phyloP scores from a whole-genome alignment of 1,140 invertebrate species.

The Apolygus lucorum region DNA sequence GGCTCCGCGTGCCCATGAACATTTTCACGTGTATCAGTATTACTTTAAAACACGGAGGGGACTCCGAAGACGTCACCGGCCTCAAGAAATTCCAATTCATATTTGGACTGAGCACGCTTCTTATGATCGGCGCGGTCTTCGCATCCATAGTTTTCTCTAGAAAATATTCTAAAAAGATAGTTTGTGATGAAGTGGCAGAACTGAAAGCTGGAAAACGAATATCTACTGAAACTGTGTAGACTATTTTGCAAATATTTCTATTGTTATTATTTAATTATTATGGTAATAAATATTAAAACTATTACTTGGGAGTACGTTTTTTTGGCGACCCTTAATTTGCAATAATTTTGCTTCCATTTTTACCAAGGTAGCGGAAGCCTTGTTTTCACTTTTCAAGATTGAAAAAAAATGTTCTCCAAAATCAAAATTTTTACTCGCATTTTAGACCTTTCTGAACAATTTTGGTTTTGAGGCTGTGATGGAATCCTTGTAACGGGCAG shows the following conservation, averaged over 20 bases:
- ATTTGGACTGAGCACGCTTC: slow-evolving; percentile 21
- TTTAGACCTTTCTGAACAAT: too few species aligned
- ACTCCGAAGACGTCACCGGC: slow-evolving; percentile 16
- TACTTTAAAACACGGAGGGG: slow-evolving; percentile 31
- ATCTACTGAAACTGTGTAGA: slow-evolving; percentile 26
- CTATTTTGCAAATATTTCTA: neutral
- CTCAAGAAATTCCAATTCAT: slow-evolving; percentile 26
- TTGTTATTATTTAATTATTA: too few species aligned
- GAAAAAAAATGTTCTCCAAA: too few species aligned
- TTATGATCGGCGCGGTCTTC: slow-evolving; percentile 17
- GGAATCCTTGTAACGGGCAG: too few species aligned
- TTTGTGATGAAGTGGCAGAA: slow-evolving; percentile 26
- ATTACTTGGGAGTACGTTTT: too few species aligned
- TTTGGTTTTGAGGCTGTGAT: too few species aligned
- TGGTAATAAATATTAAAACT: too few species aligned
- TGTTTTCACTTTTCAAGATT: too few species aligned
- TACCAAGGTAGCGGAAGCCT: too few species aligned
- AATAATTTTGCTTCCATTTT: too few species aligned
- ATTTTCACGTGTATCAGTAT: slow-evolving; percentile 48
- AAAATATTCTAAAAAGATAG: slow-evolving; percentile 25
- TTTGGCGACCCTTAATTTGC: too few species aligned
- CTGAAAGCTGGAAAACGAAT: slow-evolving; percentile 24
- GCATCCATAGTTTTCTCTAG: slow-evolving; percentile 24
- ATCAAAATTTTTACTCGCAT: too few species aligned
- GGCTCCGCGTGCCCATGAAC: slow-evolving; percentile 50